Conservation (phyloP, 2,888 invertebrate genomes). For the Erynnis tages region DNA sequence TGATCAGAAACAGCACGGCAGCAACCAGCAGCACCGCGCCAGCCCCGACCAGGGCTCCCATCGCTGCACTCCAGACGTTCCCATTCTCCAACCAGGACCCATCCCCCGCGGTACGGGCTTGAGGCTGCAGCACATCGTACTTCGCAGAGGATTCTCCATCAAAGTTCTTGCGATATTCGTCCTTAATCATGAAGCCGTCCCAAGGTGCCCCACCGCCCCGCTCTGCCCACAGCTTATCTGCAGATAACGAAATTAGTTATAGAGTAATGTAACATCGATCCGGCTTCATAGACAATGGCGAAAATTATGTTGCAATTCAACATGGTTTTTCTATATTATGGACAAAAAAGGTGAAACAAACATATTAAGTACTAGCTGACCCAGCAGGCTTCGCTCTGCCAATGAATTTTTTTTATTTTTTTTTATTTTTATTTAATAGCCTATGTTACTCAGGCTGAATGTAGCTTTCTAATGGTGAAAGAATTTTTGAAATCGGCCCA, state of each 20-base stretch:
- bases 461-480: no score
- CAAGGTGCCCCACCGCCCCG: slow-evolving; percentile 53
- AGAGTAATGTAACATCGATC: slow-evolving; percentile 68
- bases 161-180: slow-evolving; percentile 40
- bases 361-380: no score
- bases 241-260: slow-evolving; percentile 71
- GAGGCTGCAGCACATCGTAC: slow-evolving; percentile 37
- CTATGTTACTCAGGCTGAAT: no score
- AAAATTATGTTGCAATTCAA: slow-evolving; percentile 23
- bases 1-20: slow-evolving; percentile 58
- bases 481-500: no score
- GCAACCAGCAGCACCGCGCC: slow-evolving; percentile 63
- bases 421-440: no score
- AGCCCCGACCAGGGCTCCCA: slow-evolving; percentile 67
- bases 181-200: slow-evolving; percentile 42
- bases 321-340: slow-evolving; percentile 3
- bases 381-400: no score
- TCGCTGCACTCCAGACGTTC: slow-evolving; percentile 62
- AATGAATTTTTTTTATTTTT: no score
- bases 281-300: slow-evolving; percentile 38
- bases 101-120: slow-evolving; percentile 43
- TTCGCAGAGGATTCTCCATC: slow-evolving; percentile 31
- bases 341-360: no score
- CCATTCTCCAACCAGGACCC: slow-evolving; percentile 41
- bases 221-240: slow-evolving; percentile 50